A percentile compares a stretch with the other conserved stretches of the same genome.
Evolutionary conservation across 2,888 invertebrate genomes (phyloP).

Genomic region (Sarcophaga subvicina): DNA sequence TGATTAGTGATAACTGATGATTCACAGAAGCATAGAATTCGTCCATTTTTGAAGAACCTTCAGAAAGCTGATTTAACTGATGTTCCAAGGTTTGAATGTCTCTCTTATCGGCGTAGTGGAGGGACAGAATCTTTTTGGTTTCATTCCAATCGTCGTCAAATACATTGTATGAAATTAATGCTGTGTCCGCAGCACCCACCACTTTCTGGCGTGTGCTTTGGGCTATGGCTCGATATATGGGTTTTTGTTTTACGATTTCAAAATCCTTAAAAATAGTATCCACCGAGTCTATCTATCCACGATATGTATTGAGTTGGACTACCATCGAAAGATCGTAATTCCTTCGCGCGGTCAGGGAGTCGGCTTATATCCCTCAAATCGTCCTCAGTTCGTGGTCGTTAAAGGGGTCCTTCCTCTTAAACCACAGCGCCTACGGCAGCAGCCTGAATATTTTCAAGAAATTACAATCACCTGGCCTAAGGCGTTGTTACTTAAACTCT

Average conservation of each 20-base stretch:
- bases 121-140: conserved; percentile 63
- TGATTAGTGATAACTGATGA: conserved; percentile 65
- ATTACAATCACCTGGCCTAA: too few species aligned
- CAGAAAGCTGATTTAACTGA: conserved; percentile 64
- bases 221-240: conserved; percentile 57
- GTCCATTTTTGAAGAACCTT: conserved; percentile 56
- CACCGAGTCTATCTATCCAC: not conserved
- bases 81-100: conserved; percentile 68
- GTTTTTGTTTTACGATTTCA: conserved; percentile 48
- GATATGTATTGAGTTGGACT: conserved; percentile 19
- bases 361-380: conserved; percentile 20
- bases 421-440: too few species aligned
- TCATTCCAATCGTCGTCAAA: conserved; percentile 55
- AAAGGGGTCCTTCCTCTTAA: not conserved
- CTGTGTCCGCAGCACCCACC: conserved; percentile 58
- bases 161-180: conserved; percentile 57
- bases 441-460: not conserved
- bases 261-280: conserved; percentile 41
- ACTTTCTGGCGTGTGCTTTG: conserved; percentile 64
- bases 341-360: conserved; percentile 5
- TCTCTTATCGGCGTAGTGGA: conserved; percentile 70
- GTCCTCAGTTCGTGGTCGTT: not conserved
- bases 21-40: conserved; percentile 67
- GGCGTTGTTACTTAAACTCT: not conserved
- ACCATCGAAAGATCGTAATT: conserved; percentile 8